Evolutionary conservation across 2,113 vertebrate species (phyloP), one percentile per base, ranked within the genome.

Genomic region (Rana temporaria): DNA sequence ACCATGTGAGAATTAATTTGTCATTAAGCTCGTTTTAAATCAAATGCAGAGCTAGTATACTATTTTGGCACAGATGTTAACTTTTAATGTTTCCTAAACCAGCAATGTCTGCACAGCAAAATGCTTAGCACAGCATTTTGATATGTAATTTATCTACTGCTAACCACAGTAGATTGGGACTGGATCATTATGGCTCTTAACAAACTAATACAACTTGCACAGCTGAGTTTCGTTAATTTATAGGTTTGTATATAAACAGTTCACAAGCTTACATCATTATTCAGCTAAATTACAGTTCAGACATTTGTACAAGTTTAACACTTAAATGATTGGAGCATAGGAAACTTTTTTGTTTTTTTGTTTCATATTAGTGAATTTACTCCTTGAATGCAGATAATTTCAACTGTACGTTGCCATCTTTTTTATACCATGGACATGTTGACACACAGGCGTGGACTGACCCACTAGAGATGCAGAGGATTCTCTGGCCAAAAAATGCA

Each of bases 91-190:
- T 69, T 69, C 9, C 24, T 32, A 73, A 32, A 18, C 11, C 24
- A 4, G 30, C 57, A n/a, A 57, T 55, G 53, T 57, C 26, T 73
- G 70, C 20, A 73, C 11, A 53, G 42, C 11, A 73, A 19, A 53
- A 22, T 20, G n/a, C 42, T 22, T 52, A 42, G 38, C 38, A 69
- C 38, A 42, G 42, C 34, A 48, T 60, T 60, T 60, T 60, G 20
- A 20, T 60, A 20, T 60, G n/a, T 22, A 52, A 52, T 69, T 48
- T 69, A 69, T 69, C 34, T 69, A 26, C n/a, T 69, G 19, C 8
- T 20, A 48, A 48, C 42, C 42, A 48, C 48, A n/a, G 67, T 18
- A 42, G 34, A 48, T 42, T 22, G 67, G n/a, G 38, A 4, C 48
- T 38, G 20, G 67, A 17, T 52, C 20, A 52, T 69, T 69, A 69